phyloP scores from a whole-genome alignment of 2,113 vertebrate genomes.

The Onychorhynchus coronatus region DNA sequence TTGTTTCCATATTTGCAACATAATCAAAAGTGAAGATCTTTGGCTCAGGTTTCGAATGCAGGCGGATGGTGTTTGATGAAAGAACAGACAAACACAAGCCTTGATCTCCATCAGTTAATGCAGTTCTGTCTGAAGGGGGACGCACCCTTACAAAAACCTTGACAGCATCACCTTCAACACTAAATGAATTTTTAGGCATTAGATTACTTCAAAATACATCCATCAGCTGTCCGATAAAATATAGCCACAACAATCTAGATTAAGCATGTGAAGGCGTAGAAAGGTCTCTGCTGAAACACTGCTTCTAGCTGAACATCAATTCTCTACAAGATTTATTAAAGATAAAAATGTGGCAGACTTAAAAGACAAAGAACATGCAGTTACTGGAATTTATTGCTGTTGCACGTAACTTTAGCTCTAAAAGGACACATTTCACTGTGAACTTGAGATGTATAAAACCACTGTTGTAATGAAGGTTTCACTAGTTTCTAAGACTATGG shows the following conservation, averaged over 20 bases:
- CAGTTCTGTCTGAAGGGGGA: slow-evolving; percentile 77
- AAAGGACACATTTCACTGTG: not conserved
- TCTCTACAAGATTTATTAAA: not conserved
- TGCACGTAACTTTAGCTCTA: not conserved
- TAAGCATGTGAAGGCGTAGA: not conserved
- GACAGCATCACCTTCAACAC: slow-evolving; percentile 87
- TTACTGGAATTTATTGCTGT: not conserved
- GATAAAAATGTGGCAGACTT: not conserved
- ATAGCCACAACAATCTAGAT: not conserved
- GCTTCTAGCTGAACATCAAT: not conserved
- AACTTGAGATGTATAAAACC: not conserved
- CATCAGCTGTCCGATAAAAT: not conserved
- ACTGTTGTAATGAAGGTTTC: not conserved
- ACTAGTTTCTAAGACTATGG: not conserved
- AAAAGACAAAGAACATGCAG: not conserved
- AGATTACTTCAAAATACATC: not conserved
- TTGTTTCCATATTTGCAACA: slow-evolving; percentile 88
- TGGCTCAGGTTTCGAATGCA: slow-evolving; percentile 91
- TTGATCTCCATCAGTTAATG: slow-evolving; percentile 77
- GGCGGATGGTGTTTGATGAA: slow-evolving; percentile 82
- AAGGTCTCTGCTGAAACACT: not conserved
- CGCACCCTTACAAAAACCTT: slow-evolving; percentile 92
- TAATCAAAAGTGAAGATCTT: slow-evolving; percentile 91
- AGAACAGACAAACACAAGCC: slow-evolving; percentile 84
- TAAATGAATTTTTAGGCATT: slow-evolving; percentile 29